These are phyloP conservation scores for Helostoma temminkii DNA, from an alignment of 2,797 vertebrate genomes.

Conservation along the genomic window DNA sequence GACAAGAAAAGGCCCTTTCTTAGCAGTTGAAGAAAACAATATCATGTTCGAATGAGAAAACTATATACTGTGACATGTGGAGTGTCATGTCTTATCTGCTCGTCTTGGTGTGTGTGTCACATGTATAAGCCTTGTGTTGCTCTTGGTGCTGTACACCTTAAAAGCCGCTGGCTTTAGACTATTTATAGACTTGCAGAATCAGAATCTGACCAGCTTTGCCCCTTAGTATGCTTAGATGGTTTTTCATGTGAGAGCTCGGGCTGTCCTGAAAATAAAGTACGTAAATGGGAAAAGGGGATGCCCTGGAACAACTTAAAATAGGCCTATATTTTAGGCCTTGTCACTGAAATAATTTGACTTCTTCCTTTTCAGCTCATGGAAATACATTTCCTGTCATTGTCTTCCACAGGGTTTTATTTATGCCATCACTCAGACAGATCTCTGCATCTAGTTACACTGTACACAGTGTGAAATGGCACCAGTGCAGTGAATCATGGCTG, in stretches of 20 bases:
- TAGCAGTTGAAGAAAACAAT: conserved; percentile 11
- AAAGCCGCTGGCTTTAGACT: conserved; percentile 71
- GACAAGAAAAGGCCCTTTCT: conserved; percentile 19
- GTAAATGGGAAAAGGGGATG: conserved; percentile 66
- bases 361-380: conserved; percentile 62
- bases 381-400: conserved; percentile 74
- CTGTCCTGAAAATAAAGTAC: conserved; percentile 73
- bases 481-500: conserved; percentile 47
- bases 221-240: conserved; percentile 67
- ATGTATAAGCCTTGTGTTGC: conserved; percentile 68
- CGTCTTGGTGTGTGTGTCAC: conserved; percentile 44
- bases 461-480: conserved; percentile 59
- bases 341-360: conserved; percentile 62
- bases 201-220: conserved; percentile 77
- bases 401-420: conserved; percentile 24
- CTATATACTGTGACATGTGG: conserved; percentile 20
- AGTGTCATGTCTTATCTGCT: conserved; percentile 34
- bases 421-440: conserved; percentile 51
- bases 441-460: conserved; percentile 56
- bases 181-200: conserved; percentile 79
- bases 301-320: conserved; percentile 68
- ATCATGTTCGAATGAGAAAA: conserved; percentile 27
- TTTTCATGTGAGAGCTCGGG: conserved; percentile 71
- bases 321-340: conserved; percentile 64
- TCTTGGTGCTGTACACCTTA: conserved; percentile 70